Evolutionary conservation across 2,888 invertebrate species (phyloP).

Genomic region (Girardia tigrina): DNA sequence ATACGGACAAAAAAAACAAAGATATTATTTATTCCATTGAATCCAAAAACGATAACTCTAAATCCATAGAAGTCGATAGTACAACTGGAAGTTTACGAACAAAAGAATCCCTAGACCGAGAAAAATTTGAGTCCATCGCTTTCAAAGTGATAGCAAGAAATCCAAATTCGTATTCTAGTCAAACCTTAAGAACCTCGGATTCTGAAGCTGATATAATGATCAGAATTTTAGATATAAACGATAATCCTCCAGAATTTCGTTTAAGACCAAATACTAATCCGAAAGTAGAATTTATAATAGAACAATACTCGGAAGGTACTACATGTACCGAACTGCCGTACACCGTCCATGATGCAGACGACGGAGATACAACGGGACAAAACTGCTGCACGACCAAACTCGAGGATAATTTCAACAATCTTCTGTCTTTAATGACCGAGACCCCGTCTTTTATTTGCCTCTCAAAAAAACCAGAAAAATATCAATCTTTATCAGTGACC

Average conservation of each 20-base stretch:
- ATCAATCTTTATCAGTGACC: neutral
- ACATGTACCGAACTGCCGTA: neutral
- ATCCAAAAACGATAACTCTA: neutral
- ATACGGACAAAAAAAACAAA: neutral
- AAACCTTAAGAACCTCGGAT: neutral
- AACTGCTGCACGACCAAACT: neutral
- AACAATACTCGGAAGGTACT: neutral
- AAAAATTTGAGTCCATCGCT: neutral
- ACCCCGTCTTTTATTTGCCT: conserved; percentile 7
- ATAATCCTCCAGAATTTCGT: neutral
- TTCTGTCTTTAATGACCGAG: neutral
- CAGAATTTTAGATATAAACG: neutral
- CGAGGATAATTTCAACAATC: neutral
- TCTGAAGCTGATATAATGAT: neutral
- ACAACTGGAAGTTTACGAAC: neutral
- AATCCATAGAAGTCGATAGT: neutral
- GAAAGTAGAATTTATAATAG: neutral
- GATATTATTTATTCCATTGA: neutral
- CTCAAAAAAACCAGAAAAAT: neutral
- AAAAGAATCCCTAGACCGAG: neutral
- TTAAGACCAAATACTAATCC: neutral
- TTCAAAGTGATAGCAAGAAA: neutral
- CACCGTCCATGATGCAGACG: neutral
- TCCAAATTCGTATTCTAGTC: neutral
- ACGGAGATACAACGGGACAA: neutral